Evolutionary conservation across 2,888 invertebrate species (phyloP).

Genomic region (Troides oblongomaculatus): DNA sequence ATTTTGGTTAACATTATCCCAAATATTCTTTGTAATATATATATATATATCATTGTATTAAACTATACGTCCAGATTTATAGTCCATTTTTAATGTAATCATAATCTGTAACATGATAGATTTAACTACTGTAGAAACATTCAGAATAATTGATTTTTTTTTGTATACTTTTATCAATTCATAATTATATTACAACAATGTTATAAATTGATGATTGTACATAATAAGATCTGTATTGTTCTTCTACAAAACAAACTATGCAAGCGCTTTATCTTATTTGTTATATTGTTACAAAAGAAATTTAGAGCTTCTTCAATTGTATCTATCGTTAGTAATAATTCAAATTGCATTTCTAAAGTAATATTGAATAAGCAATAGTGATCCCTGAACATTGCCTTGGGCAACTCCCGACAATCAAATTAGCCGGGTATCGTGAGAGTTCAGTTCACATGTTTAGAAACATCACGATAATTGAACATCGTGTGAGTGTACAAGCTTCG

Average conservation of each 20-base stretch:
- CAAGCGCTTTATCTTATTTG: neutral
- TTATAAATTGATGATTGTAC: too few species aligned
- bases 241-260: neutral
- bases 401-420: conserved; percentile 63
- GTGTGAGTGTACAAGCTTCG: conserved; percentile 19
- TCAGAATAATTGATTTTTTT: too few species aligned
- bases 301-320: neutral
- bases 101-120: too few species aligned
- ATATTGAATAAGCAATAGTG: conserved; percentile 12
- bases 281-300: neutral
- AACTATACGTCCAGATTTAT: neutral
- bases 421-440: conserved; percentile 59
- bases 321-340: neutral
- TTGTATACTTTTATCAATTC: too few species aligned
- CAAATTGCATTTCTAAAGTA: neutral
- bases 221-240: too few species aligned
- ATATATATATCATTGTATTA: neutral
- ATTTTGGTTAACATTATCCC: neutral
- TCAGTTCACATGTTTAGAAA: conserved; percentile 59
- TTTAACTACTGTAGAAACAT: too few species aligned
- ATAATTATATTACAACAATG: too few species aligned
- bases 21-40: neutral
- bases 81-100: neutral
- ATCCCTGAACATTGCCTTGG: conserved; percentile 44
- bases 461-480: conserved; percentile 52